phyloP scores from a whole-genome alignment of 2,113 vertebrate genomes.

The Dendropsophus ebraccatus region DNA sequence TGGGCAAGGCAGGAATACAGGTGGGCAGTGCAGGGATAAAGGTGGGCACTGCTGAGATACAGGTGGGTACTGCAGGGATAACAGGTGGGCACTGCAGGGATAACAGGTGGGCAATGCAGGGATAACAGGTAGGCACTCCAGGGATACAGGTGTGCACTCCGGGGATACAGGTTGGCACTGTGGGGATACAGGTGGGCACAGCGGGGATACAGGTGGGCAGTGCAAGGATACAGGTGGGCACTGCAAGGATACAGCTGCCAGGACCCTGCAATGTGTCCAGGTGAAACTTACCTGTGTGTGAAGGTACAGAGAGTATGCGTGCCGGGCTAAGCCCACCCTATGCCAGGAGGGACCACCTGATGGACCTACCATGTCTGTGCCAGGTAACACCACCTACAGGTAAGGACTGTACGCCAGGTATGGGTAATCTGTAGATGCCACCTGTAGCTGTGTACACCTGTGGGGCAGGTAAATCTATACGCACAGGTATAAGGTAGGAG shows the following conservation, averaged over 20 bases:
- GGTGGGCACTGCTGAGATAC: too few relatives aligned
- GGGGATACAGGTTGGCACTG: too few relatives aligned
- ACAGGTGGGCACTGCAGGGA: not conserved
- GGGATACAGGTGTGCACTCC: not conserved
- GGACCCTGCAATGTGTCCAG: not conserved
- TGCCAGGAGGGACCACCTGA: not conserved
- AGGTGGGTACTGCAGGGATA: too few relatives aligned
- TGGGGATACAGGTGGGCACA: too few relatives aligned
- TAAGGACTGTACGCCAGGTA: not conserved
- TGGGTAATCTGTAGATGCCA: not conserved
- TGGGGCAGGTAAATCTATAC: too few relatives aligned
- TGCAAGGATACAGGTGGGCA: not conserved
- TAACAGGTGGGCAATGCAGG: not conserved
- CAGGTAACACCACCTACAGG: not conserved
- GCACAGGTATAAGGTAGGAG: too few relatives aligned
- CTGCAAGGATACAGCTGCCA: not conserved
- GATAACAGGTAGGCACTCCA: not conserved
- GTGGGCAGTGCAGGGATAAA: not conserved
- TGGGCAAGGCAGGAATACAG: too few relatives aligned
- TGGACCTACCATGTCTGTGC: not conserved
- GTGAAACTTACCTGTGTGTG: not conserved
- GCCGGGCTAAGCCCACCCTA: too few relatives aligned
- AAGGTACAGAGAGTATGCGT: too few relatives aligned
- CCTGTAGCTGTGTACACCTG: not conserved
- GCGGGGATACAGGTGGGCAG: too few relatives aligned